Percentiles rank a stretch among this genome's conserved stretches.
Evolutionary conservation across 1,140 invertebrate species (phyloP).

Genomic region (Heliconius nattereri): DNA sequence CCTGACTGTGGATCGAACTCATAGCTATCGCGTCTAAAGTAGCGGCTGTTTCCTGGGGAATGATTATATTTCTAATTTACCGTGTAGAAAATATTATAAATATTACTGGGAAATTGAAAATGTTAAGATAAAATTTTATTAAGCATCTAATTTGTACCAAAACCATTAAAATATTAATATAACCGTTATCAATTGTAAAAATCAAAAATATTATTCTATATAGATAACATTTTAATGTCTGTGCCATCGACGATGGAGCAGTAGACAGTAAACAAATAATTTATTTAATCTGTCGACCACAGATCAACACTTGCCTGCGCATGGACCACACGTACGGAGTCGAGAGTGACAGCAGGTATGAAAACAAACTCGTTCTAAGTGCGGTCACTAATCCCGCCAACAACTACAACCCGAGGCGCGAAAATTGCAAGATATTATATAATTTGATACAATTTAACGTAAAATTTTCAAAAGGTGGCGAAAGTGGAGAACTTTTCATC

Average conservation of each 20-base stretch:
- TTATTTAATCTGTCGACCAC: not conserved
- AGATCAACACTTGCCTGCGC: conserved; percentile 2
- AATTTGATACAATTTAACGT: not conserved
- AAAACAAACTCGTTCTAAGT: conserved; percentile 22
- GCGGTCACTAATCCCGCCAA: conserved; percentile 28
- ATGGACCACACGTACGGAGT: not conserved
- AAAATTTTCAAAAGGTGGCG: no score
- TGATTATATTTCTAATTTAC: no score
- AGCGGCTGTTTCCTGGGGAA: no score
- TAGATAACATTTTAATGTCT: not conserved
- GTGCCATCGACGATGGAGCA: not conserved
- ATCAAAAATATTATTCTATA: not conserved
- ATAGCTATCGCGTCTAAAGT: no score
- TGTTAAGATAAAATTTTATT: no score
- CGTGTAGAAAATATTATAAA: no score
- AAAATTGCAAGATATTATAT: conserved; percentile 40
- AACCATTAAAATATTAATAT: no score
- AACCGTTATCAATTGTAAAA: not conserved
- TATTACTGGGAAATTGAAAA: no score
- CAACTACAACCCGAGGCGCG: conserved; percentile 28
- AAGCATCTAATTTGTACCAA: no score
- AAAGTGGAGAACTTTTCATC: no score
- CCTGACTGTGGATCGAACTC: no score
- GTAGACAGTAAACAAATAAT: not conserved
- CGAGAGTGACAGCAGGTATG: conserved; percentile 16